phyloP scores from a whole-genome alignment of 2,113 vertebrate species.

The Gracilinanus agilis region DNA sequence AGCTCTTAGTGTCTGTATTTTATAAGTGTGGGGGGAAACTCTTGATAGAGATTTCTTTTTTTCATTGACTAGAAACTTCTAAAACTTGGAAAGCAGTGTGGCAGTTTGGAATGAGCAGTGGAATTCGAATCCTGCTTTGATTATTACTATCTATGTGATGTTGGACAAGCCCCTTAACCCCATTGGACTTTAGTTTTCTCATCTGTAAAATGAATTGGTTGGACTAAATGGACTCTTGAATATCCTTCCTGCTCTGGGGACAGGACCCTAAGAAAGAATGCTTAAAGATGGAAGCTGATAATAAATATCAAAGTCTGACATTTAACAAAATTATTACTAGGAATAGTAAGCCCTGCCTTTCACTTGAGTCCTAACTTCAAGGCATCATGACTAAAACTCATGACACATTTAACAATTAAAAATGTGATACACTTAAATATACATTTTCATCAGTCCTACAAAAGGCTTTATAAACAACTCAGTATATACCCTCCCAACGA shows the following conservation, averaged over 20 bases:
- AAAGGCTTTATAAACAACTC: neutral
- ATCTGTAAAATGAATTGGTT: neutral
- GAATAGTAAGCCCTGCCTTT: neutral
- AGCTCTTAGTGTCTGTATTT: neutral
- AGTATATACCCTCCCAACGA: neutral
- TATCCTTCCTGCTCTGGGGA: neutral
- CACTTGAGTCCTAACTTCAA: neutral
- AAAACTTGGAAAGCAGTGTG: neutral
- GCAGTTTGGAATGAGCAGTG: neutral
- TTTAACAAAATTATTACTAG: neutral
- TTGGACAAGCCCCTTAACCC: neutral
- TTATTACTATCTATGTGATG: neutral
- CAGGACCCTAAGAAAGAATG: neutral
- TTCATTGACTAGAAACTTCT: fast-evolving
- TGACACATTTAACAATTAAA: neutral
- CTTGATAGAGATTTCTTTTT: neutral
- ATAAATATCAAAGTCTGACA: neutral
- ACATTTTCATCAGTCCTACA: neutral
- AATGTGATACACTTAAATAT: neutral
- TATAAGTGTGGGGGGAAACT: neutral
- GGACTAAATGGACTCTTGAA: neutral
- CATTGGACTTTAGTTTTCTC: neutral
- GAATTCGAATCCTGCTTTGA: neutral
- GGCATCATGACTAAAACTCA: neutral
- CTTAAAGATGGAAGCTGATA: neutral